Evolutionary conservation across 2,113 vertebrate species (phyloP).

Genomic region (Clupea harengus): DNA sequence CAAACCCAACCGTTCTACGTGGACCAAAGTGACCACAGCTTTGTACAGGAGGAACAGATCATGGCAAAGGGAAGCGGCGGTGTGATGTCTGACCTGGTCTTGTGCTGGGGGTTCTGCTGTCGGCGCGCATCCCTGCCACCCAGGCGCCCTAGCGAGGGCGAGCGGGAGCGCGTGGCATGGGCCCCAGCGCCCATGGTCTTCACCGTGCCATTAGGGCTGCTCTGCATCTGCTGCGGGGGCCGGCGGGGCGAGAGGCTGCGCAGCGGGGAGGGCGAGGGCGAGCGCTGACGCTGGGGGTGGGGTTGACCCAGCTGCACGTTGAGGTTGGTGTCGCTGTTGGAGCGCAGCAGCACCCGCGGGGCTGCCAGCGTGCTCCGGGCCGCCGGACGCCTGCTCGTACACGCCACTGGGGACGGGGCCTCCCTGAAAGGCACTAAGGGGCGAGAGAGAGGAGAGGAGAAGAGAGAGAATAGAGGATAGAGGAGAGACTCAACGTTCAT

Average conservation of each 20-base stretch:
- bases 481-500: neutral
- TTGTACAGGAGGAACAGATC: neutral
- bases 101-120: conserved; percentile 75
- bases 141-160: conserved; percentile 81
- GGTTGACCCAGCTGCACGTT: conserved; percentile 43
- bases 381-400: conserved; percentile 72
- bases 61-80: neutral
- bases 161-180: conserved; percentile 80
- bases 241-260: conserved; percentile 85
- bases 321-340: conserved; percentile 89
- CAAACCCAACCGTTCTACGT: neutral
- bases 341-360: conserved; percentile 83
- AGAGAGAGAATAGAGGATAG: neutral
- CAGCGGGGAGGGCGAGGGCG: conserved; percentile 74
- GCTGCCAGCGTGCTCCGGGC: conserved; percentile 78
- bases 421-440: conserved; percentile 84
- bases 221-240: conserved; percentile 77
- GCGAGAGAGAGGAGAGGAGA: neutral
- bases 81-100: conserved; percentile 67
- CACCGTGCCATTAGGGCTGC: conserved; percentile 78
- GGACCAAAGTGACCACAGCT: neutral
- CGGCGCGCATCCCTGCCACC: conserved; percentile 74
- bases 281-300: conserved; percentile 23
- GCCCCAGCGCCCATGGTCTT: conserved; percentile 76
- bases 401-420: conserved; percentile 62